phyloP scores from a whole-genome alignment of 2,888 invertebrate genomes.

The Imbricaverruca yamaguchii region DNA sequence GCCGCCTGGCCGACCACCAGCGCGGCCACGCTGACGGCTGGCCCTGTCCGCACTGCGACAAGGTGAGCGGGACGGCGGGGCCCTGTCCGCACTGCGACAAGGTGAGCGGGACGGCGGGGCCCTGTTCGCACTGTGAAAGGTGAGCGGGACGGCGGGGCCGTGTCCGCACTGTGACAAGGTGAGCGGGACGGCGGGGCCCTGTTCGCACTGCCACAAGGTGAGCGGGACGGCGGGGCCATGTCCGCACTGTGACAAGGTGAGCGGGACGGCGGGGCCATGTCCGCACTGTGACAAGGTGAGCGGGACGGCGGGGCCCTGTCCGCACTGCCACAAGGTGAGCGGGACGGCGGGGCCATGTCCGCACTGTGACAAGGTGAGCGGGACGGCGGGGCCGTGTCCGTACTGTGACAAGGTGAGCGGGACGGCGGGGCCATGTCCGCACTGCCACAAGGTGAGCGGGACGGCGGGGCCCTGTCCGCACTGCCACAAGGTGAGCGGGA shows the following conservation, averaged over 20 bases:
- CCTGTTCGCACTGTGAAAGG: neutral
- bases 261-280: neutral
- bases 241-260: neutral
- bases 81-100: neutral
- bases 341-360: neutral
- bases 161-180: neutral
- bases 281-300: neutral
- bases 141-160: neutral
- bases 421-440: neutral
- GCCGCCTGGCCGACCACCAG: conserved; percentile 7
- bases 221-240: neutral
- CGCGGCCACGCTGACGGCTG: conserved; percentile 8
- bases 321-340: neutral
- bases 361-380: neutral
- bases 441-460: neutral
- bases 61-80: neutral
- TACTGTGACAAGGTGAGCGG: neutral
- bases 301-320: neutral
- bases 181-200: neutral
- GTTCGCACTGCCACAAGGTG: neutral
- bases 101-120: neutral
- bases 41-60: neutral
- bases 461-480: neutral
- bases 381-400: neutral
- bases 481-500: neutral